Conservation (phyloP, 2,113 vertebrate genomes). For the Phyllopteryx taeniolatus region DNA sequence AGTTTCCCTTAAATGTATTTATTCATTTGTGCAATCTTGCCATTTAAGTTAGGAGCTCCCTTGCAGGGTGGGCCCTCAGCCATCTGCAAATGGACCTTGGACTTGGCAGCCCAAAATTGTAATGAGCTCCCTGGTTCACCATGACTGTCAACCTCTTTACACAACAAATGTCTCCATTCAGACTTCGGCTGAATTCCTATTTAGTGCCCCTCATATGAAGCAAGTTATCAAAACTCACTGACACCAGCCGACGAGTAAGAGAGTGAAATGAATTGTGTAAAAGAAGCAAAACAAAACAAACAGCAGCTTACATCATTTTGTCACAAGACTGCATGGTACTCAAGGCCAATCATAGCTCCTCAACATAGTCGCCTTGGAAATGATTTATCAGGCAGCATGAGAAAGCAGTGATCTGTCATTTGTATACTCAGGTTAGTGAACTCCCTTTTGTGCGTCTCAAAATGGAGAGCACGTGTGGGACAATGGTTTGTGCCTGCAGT, state of each 20-base stretch:
- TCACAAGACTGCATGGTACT: conserved; percentile 4
- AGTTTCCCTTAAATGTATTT: too few relatives aligned
- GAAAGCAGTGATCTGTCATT: conserved; percentile 3
- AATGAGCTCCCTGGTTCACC: neutral
- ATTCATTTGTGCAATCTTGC: too few relatives aligned
- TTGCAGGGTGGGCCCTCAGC: neutral
- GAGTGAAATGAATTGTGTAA: neutral
- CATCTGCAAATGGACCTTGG: neutral
- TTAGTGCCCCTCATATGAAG: neutral
- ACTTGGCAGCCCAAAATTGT: neutral
- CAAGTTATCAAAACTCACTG: neutral
- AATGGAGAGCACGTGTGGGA: conserved; percentile 13
- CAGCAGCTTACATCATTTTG: neutral
- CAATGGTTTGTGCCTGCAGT: neutral
- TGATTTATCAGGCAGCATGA: conserved; percentile 9
- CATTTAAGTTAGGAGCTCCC: neutral
- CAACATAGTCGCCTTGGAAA: conserved; percentile 9
- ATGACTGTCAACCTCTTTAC: neutral
- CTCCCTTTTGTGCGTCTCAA: neutral
- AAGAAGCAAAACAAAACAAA: neutral
- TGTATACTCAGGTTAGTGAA: neutral
- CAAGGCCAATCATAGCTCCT: neutral
- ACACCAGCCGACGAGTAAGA: neutral
- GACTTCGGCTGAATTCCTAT: neutral
- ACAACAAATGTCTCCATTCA: neutral